A percentile compares a stretch with the other conserved stretches of the same genome.
These are phyloP conservation scores for Cacoxenus indagator DNA, from an alignment of 2,888 invertebrate genomes.

Conservation along the genomic window DNA sequence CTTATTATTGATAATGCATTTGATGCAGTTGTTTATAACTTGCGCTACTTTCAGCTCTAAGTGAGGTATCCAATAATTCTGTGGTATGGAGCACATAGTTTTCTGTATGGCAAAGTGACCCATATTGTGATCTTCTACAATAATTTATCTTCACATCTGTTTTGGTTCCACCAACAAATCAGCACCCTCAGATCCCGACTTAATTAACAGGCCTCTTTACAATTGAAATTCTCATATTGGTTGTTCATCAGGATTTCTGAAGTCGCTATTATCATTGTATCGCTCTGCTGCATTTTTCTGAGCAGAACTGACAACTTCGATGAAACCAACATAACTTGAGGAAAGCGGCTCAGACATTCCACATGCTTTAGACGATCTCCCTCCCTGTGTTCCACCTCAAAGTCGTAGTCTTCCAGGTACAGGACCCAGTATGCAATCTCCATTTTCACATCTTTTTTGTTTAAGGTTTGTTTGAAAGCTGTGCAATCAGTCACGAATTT, in stretches of 20 bases:
- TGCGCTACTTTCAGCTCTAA: neutral
- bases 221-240: slow-evolving; percentile 25
- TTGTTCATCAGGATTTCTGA: slow-evolving; percentile 21
- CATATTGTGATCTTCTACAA: neutral
- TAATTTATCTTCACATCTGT: slow-evolving; percentile 14
- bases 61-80: slow-evolving; percentile 13
- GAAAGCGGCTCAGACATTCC: slow-evolving; percentile 24
- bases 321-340: slow-evolving; percentile 12
- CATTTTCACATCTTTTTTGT: slow-evolving; percentile 24
- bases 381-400: slow-evolving; percentile 7
- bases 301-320: slow-evolving; percentile 21
- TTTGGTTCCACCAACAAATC: slow-evolving; percentile 30
- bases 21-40: neutral
- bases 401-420: slow-evolving; percentile 21
- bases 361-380: slow-evolving; percentile 24
- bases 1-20: neutral
- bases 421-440: slow-evolving; percentile 26
- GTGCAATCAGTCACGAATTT: slow-evolving; percentile 30
- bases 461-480: slow-evolving; percentile 26
- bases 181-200: slow-evolving; percentile 23
- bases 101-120: slow-evolving; percentile 7
- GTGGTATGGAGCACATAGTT: neutral
- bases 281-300: slow-evolving; percentile 25
- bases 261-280: slow-evolving; percentile 23
- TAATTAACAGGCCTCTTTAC: slow-evolving; percentile 24